These are phyloP conservation scores for Eudasyphora cyanicolor DNA, from an alignment of 2,888 invertebrate species.

Conservation along the genomic window DNA sequence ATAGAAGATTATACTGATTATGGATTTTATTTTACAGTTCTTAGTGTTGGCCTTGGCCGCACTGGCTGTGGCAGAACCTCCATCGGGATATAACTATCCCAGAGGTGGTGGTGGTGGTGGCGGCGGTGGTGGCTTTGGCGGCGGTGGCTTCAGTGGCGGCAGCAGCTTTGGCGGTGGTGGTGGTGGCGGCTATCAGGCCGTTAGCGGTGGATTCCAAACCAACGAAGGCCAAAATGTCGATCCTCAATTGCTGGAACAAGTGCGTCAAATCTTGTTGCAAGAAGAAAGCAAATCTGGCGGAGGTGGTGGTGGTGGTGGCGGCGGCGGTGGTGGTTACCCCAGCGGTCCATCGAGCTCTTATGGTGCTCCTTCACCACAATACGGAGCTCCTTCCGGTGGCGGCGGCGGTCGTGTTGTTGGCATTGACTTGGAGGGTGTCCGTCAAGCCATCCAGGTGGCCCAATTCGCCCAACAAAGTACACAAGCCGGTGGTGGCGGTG, in stretches of 20 bases:
- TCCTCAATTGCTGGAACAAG: constrained; percentile 89
- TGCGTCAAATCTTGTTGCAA: constrained; percentile 90
- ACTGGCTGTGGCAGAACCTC: constrained; percentile 88
- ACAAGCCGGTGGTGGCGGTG: constrained; percentile 82
- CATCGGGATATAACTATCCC: constrained; percentile 88
- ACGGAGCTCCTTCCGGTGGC: constrained; percentile 84
- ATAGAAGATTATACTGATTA: constrained; percentile 31
- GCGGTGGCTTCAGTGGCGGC: constrained; percentile 80
- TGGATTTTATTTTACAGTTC: constrained; percentile 82
- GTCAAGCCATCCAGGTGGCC: constrained; percentile 93
- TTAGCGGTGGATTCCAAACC: constrained; percentile 89
- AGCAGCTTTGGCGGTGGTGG: constrained; percentile 82
- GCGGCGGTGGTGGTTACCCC: constrained; percentile 79
- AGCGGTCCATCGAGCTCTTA: constrained; percentile 82
- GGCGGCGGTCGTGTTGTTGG: constrained; percentile 84
- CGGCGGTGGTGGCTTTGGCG: constrained; percentile 80
- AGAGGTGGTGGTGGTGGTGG: constrained; percentile 83
- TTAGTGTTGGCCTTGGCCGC: constrained; percentile 90
- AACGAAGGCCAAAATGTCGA: constrained; percentile 92
- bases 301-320: constrained; percentile 79
- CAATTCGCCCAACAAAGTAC: constrained; percentile 92
- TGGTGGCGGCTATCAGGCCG: constrained; percentile 88
- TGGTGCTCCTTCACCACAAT: constrained; percentile 84
- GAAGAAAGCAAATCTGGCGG: constrained; percentile 86
- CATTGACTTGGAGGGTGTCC: constrained; percentile 91